Conservation (phyloP, 2,113 vertebrate species). For the Siniperca knerii region DNA sequence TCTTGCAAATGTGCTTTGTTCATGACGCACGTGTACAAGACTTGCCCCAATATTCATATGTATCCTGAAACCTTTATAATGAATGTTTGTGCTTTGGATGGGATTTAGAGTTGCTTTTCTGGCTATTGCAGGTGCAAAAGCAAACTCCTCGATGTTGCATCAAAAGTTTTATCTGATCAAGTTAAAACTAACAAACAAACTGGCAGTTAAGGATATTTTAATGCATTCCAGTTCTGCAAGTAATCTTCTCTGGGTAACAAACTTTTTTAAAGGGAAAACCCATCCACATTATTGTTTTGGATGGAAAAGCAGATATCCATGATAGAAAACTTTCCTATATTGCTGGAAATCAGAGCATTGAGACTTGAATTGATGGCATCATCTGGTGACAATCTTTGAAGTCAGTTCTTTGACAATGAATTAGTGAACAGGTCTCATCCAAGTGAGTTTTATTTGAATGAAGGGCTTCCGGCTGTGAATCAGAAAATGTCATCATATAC, state of each 20-base stretch:
- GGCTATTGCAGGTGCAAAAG: not conserved
- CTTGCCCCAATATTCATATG: slow-evolving; percentile 20
- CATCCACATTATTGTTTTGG: not conserved
- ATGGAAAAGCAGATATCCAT: not conserved
- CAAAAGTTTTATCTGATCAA: not conserved
- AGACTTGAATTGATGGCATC: not conserved
- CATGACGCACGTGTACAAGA: slow-evolving; percentile 54
- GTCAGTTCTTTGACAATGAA: slow-evolving; percentile 1
- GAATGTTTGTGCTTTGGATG: slow-evolving; percentile 10
- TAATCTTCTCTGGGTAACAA: not conserved
- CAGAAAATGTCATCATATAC: not conserved
- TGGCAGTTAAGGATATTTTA: not conserved
- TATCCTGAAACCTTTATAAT: slow-evolving; percentile 9
- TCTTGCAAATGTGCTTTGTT: slow-evolving; percentile 27
- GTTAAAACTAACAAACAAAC: not conserved
- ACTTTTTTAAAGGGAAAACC: not conserved
- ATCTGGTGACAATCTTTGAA: not conserved
- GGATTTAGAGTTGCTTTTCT: slow-evolving; percentile 6
- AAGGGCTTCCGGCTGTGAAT: not conserved
- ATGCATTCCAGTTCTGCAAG: not conserved
- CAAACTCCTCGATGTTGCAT: not conserved
- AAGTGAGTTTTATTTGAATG: not conserved
- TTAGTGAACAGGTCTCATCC: not conserved
- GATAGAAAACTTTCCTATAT: not conserved
- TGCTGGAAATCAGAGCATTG: not conserved